Evolutionary conservation across 2,888 invertebrate species (phyloP).

Genomic region (Globia sparganii): DNA sequence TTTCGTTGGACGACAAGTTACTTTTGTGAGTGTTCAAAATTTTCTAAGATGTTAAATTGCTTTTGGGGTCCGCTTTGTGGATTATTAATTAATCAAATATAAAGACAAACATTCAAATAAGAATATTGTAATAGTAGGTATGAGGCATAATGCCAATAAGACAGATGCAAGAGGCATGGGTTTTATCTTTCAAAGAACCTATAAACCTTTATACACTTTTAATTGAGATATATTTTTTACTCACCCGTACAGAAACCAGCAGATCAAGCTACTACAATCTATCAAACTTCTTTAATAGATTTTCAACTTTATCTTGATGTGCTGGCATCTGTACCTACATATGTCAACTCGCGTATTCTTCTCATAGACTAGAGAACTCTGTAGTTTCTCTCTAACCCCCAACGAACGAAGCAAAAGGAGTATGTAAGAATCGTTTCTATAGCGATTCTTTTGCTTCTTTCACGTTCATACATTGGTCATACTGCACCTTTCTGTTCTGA

Average conservation of each 20-base stretch:
- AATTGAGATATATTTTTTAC: constrained; percentile 1
- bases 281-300: too few relatives aligned
- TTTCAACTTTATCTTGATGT: too few relatives aligned
- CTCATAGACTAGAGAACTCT: neutral
- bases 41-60: constrained; percentile 20
- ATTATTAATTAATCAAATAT: constrained; percentile 27
- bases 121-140: neutral
- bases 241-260: neutral
- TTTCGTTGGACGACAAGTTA: constrained; percentile 17
- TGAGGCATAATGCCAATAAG: too few relatives aligned
- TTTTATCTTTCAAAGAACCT: neutral
- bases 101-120: neutral
- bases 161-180: neutral
- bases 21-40: constrained; percentile 9
- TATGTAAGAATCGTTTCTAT: too few relatives aligned
- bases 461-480: too few relatives aligned
- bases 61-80: neutral
- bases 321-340: too few relatives aligned
- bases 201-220: neutral
- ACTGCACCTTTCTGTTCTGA: neutral
- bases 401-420: neutral
- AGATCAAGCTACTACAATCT: too few relatives aligned
- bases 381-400: neutral
- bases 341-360: too few relatives aligned
- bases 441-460: too few relatives aligned